Conservation (phyloP, 2,888 invertebrate genomes). For the Acrobasis repandana region DNA sequence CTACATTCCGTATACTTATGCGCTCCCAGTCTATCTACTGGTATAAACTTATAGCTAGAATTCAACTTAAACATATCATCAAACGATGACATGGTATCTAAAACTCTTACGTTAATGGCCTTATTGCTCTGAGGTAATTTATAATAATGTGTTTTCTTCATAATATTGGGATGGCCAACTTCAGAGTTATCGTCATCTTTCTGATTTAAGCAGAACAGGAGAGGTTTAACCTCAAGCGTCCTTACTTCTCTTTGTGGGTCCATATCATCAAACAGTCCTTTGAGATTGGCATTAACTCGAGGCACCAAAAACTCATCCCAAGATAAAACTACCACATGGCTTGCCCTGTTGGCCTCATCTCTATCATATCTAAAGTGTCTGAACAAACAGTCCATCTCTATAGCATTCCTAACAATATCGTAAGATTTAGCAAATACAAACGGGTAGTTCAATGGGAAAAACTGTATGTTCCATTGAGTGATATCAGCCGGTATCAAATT, state of each 20-base stretch:
- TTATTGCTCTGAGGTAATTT: slow-evolving; percentile 55
- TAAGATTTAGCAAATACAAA: slow-evolving; percentile 78
- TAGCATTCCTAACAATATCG: slow-evolving; percentile 71
- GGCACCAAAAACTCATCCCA: slow-evolving; percentile 87
- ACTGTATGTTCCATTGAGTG: slow-evolving; percentile 80
- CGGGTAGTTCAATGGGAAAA: slow-evolving; percentile 87
- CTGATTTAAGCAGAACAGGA: slow-evolving; percentile 74
- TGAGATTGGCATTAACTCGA: slow-evolving; percentile 79
- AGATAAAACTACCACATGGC: slow-evolving; percentile 80
- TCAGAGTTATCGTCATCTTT: slow-evolving; percentile 71
- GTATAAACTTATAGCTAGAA: slow-evolving; percentile 50
- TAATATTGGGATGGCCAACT: slow-evolving; percentile 66
- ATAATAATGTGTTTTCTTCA: slow-evolving; percentile 75
- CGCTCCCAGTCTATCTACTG: slow-evolving; percentile 62
- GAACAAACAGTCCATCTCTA: slow-evolving; percentile 86
- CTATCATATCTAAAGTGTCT: slow-evolving; percentile 82
- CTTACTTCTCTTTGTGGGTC: slow-evolving; percentile 67
- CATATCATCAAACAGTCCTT: slow-evolving; percentile 78
- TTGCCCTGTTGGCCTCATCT: slow-evolving; percentile 72
- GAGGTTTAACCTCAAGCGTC: slow-evolving; percentile 57
- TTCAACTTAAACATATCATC: slow-evolving; percentile 67
- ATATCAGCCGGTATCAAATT: slow-evolving; percentile 73
- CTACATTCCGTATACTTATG: slow-evolving; percentile 78
- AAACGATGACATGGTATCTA: slow-evolving; percentile 71
- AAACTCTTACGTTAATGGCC: slow-evolving; percentile 62